A percentile compares a stretch with the other conserved stretches of the same genome.
Conservation (phyloP, 2,888 invertebrate species). For the Lacanobia oleracea region DNA sequence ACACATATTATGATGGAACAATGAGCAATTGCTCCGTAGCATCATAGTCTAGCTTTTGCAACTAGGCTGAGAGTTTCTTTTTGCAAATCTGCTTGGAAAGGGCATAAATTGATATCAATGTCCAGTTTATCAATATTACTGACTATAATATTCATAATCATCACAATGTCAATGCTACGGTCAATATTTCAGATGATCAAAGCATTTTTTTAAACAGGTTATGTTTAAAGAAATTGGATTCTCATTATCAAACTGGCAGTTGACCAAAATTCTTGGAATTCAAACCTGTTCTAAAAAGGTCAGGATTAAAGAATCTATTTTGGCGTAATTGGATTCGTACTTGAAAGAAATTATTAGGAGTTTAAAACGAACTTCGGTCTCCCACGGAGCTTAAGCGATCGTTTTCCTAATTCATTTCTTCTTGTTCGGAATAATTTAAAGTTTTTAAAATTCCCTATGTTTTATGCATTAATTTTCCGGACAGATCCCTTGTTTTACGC, state of each 20-base stretch:
- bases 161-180: too few relatives aligned
- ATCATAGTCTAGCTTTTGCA: too few relatives aligned
- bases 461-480: constrained; percentile 8
- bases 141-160: too few relatives aligned
- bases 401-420: constrained; percentile 35
- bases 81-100: too few relatives aligned
- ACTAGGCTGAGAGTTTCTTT: too few relatives aligned
- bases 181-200: too few relatives aligned
- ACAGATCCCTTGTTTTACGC: not conserved
- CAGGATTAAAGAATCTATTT: constrained; percentile 30
- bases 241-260: not conserved
- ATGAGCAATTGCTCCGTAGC: too few relatives aligned
- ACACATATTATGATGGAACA: too few relatives aligned
- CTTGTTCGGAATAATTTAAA: constrained; percentile 30
- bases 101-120: too few relatives aligned
- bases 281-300: constrained; percentile 11
- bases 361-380: constrained; percentile 40
- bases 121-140: too few relatives aligned
- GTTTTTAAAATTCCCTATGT: not conserved
- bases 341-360: constrained; percentile 39
- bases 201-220: too few relatives aligned
- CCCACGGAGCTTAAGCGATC: constrained; percentile 29
- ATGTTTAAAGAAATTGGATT: constrained; percentile 8
- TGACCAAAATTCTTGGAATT: constrained; percentile 14
- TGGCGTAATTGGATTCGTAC: constrained; percentile 45